Evolutionary conservation across 2,888 invertebrate genomes (phyloP), one percentile per base, ranked within the genome.

Genomic region (Helobdella robusta): DNA sequence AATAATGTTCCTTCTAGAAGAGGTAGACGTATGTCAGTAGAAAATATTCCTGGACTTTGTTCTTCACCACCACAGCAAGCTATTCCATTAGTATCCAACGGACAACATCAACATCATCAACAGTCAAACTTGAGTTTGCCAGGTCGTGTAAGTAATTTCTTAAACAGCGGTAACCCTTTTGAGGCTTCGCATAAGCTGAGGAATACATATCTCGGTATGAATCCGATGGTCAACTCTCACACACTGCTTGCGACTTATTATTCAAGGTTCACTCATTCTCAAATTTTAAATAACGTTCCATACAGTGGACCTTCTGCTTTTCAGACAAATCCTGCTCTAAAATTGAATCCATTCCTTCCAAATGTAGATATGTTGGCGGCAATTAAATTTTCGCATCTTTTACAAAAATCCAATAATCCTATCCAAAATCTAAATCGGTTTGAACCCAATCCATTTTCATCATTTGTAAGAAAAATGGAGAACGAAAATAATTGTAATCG

Each of bases 1-100:
- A 89, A 90, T 80, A 93, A 91, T 82, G 91, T 91, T 69, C 89
- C 91, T 64, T 91, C 92, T 1, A 86, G 93, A 64, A 86, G 93
- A 74, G 93, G 93, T 0, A 87, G 93, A 2, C 87, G 93, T 76
- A 93, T 93, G 92, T 93, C 93, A 36, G 84, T 93, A 77, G 80
- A 93, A 91, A 82, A 91, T 58, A 68, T 68, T 25, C 44, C 66
- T 20, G 63, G 66, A 5, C 61, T 68, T 18, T 36, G 46, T 20
- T 25, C 20, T n/a, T 63, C 60, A 40, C 65, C 67, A 20, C 66
- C 65, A 23, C 67, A 67, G 15, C 68, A 65, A 48, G 63, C 59
- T 34, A n/a, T n/a, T n/a, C 56, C 68, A 15, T 66, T 67, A 15
- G 67, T 65, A 64, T 68, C 65, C 59, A 66, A 32, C n/a, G 46